Base-by-base conservation (phyloP, 2,888 invertebrate genomes). In the Megamerina dolium region DNA sequence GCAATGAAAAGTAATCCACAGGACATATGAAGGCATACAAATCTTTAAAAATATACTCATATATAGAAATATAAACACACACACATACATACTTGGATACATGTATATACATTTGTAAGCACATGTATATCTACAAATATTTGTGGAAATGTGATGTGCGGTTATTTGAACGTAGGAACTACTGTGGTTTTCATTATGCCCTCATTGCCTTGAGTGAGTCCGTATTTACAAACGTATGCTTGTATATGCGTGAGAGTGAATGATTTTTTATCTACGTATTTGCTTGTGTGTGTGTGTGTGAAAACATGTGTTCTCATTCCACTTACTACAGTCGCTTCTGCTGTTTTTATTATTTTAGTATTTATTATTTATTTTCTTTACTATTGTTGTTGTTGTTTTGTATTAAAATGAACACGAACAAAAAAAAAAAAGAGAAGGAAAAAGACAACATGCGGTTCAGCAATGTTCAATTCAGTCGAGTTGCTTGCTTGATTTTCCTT, bases 1-100 rank as follows among this genome's bases (percentile, higher is more conserved):
- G n/a, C n/a, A n/a, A n/a, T n/a, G 21, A 13, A 21, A 20, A 35
- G 14, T 10, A 14, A 35, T 35, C 12, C 14, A 14, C 23, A 23
- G 35, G 23, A 21, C 16, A 41, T 16, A n/a, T n/a, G n/a, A n/a
- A n/a, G n/a, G n/a, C n/a, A n/a, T n/a, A n/a, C n/a, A n/a, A n/a
- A n/a, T n/a, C n/a, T n/a, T n/a, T n/a, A n/a, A n/a, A n/a, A n/a
- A n/a, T n/a, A n/a, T n/a, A n/a, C n/a, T n/a, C n/a, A n/a, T n/a
- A n/a, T n/a, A n/a, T n/a, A n/a, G n/a, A 26, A 23, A 34, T 6
- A 34, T 17, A 34, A 23, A 34, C 34, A 34, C 2, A 41, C 27
- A 34, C 40, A 41, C 12, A 26, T 18, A 16, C 8, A n/a, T 12
- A 23, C 23, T 23, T 17, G 17, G 12, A 12, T 12, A 23, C 27